Evolutionary conservation across 37 sponge, comb jelly and placozoan species (phyloP).

Genomic region (Theonella swinhoei): DNA sequence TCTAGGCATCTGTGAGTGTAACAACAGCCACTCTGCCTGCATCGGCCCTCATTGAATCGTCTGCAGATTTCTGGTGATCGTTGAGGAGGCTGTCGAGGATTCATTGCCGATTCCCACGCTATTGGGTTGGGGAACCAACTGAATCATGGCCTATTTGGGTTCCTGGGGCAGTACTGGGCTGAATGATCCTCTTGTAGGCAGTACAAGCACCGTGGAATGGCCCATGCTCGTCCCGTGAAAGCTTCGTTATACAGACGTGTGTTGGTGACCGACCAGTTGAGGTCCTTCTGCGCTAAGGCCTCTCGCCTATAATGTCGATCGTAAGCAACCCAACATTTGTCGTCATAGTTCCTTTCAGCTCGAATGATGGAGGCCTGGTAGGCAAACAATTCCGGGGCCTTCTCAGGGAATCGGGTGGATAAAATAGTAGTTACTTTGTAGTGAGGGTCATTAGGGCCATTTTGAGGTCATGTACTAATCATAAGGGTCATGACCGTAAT

Average conservation of each 20-base stretch:
- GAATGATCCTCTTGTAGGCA: background rate
- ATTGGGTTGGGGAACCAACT: background rate
- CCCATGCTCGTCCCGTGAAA: background rate
- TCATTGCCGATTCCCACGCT: background rate
- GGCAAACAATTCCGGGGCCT: background rate
- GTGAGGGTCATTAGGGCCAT: too few species aligned
- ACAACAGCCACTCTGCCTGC: background rate
- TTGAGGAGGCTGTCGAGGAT: background rate
- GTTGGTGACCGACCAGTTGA: background rate
- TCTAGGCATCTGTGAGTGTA: background rate
- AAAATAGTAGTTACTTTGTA: background rate
- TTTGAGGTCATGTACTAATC: too few species aligned
- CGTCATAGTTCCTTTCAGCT: slow-evolving; percentile 5
- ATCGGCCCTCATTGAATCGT: background rate
- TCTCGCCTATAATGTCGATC: background rate
- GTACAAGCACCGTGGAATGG: background rate
- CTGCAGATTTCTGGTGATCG: slow-evolving; percentile 5
- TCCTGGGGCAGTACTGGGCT: background rate
- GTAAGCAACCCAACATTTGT: background rate
- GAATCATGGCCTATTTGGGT: background rate
- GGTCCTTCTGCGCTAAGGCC: slow-evolving; percentile 2
- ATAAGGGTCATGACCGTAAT: too few species aligned
- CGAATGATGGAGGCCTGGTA: background rate
- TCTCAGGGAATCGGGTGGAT: background rate
- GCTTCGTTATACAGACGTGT: background rate